Conservation (phyloP, 2,113 vertebrate species). For the Anolis sagrei region DNA sequence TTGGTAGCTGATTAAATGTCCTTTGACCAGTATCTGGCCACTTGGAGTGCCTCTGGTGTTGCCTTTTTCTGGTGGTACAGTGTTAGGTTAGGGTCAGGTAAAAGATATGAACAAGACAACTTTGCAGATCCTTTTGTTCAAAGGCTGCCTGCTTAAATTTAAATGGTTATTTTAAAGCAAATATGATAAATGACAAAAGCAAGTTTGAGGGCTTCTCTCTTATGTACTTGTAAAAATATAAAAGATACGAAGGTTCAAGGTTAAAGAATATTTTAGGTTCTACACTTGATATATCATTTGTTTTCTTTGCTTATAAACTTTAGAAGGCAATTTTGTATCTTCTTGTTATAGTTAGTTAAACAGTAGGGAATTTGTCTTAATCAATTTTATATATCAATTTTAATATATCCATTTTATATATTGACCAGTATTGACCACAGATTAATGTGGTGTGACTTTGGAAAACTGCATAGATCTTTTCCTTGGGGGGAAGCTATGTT, state of each 20-base stretch:
- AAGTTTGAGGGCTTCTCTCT: not conserved
- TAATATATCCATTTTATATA: too few species aligned
- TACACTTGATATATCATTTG: slow-evolving; percentile 29
- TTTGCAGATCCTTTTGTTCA: not conserved
- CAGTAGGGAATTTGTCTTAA: slow-evolving; percentile 34
- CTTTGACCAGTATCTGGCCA: too few species aligned
- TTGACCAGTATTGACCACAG: slow-evolving; percentile 61
- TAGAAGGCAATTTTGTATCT: slow-evolving; percentile 36
- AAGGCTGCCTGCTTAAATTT: slow-evolving; percentile 39
- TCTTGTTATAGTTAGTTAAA: slow-evolving; percentile 48
- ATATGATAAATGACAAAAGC: not conserved
- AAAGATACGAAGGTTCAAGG: not conserved
- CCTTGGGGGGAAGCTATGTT: slow-evolving; percentile 60
- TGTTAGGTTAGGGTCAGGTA: not conserved
- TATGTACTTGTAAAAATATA: not conserved
- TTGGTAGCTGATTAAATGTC: too few species aligned
- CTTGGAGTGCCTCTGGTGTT: too few species aligned
- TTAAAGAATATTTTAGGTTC: not conserved
- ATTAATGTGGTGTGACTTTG: slow-evolving; percentile 65
- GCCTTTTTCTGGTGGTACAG: fast-evolving
- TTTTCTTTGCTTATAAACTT: slow-evolving; percentile 41
- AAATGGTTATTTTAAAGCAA: slow-evolving; percentile 7
- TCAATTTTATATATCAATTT: too few species aligned
- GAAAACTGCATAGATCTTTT: slow-evolving; percentile 56
- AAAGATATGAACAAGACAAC: not conserved